Conservation (phyloP, 2,797 vertebrate species). For the Rhynchotus rufescens region DNA sequence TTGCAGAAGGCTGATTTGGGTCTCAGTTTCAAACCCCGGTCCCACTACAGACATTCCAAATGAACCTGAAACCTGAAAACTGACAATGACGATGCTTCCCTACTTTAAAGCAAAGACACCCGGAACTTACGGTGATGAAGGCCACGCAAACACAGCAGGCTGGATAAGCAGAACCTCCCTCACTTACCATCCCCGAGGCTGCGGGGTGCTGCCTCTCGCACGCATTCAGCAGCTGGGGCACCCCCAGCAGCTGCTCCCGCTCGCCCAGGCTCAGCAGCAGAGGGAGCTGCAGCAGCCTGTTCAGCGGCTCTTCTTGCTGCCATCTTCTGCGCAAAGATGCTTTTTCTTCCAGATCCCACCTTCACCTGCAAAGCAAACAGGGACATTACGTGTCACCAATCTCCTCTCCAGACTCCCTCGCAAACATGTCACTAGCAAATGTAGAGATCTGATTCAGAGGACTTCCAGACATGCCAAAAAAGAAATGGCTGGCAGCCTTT, state of each 20-base stretch:
- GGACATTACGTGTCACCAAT: background rate
- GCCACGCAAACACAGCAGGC: background rate
- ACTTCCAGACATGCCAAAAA: background rate
- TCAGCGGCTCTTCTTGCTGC: slow-evolving; percentile 86
- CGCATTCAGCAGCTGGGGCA: too few relatives aligned
- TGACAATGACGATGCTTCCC: background rate
- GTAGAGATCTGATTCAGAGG: background rate
- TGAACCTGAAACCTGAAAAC: background rate
- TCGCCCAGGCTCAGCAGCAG: background rate
- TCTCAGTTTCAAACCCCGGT: background rate
- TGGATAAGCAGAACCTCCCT: background rate
- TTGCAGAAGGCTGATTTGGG: background rate
- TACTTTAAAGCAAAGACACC: background rate
- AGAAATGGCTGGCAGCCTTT: background rate
- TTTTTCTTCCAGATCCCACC: slow-evolving; percentile 82
- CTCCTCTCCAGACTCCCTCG: background rate
- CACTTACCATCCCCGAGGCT: background rate
- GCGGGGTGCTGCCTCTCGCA: background rate
- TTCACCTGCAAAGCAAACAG: slow-evolving; percentile 61
- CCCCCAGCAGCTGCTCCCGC: background rate
- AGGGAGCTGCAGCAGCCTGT: slow-evolving; percentile 25
- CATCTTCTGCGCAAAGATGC: slow-evolving; percentile 95
- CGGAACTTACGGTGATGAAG: background rate
- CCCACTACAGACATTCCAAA: background rate
- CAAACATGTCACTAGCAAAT: background rate